Base-by-base conservation (phyloP, 2,113 vertebrate species). In the Daphoenositta chrysoptera region DNA sequence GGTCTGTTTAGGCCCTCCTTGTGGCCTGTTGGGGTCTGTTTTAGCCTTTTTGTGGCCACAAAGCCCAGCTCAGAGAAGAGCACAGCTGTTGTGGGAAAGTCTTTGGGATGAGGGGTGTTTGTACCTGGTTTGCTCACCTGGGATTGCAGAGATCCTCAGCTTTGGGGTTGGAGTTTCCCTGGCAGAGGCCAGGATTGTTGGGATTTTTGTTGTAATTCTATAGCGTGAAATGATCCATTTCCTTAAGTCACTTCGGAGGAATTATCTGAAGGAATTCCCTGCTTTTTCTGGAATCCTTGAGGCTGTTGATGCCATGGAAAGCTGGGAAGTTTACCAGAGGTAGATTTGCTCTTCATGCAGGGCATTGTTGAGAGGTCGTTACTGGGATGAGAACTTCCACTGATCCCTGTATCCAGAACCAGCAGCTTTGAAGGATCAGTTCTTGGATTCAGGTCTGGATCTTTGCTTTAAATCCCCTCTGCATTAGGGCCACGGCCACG, bases 401-500 rank as follows among this genome's bases (percentile, higher is more conserved):
- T 2, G 13, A 53, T 10, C 26, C 30, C 65, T 60, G 44, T 37
- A 9, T 7, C 18, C 50, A 42, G 51, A 65, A 18, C 42, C 18
- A 65, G 31, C 35, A 65, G 15, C 27, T 50, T 81, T 64, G 15
- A 37, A 57, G 50, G 31, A 28, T 65, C 50, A 37, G 19, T 9
- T 73, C 37, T 20, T 37, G 22, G 66, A 33, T 44, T 79, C 18
- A 19, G 31, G 24, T 22, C n/a, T 21, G n/a, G 40, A 39, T 54
- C 7, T 47, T 28, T 56, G 65, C 20, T 79, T 48, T 20, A 42
- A 79, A 19, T 6, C 16, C 30, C 5, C 5, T 37, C 54, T 45
- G 54, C 27, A 11, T 18, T 17, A 50, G 44, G 44, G 31, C 19
- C 44, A 80, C 0, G 2, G 64, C 35, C 83, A 39, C 0, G 1